Conservation (phyloP, 37 sponge, comb jelly and placozoan species). For the Tethya wilhelma region DNA sequence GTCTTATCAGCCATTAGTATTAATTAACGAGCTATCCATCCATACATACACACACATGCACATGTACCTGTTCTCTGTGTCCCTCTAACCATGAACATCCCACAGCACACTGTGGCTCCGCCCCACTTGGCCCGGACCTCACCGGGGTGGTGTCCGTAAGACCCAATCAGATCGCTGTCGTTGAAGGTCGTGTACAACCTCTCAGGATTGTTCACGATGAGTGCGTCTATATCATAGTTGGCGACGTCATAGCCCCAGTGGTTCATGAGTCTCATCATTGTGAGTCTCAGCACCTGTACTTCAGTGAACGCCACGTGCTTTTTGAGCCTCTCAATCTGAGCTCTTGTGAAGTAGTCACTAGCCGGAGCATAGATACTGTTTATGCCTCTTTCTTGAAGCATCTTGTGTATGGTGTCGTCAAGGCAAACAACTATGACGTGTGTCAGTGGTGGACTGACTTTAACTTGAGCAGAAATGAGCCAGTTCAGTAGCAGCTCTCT, state of each 20-base stretch:
- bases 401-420: not conserved
- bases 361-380: not conserved
- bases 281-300: conserved; percentile 20
- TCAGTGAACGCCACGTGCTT: conserved; percentile 13
- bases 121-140: not conserved
- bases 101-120: conserved; percentile 14
- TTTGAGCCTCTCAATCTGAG: too few species aligned
- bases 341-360: too few species aligned
- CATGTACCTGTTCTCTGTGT: conserved; percentile 14
- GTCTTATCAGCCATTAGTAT: not conserved
- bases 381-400: not conserved
- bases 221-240: conserved; percentile 26
- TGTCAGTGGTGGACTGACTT: conserved; percentile 1
- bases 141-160: conserved; percentile 1
- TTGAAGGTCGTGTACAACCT: not conserved
- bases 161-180: conserved; percentile 19
- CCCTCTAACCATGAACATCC: conserved; percentile 15
- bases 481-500: conserved; percentile 32
- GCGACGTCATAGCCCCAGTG: conserved; percentile 46
- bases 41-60: too few species aligned
- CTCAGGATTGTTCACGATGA: conserved; percentile 28
- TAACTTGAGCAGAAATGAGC: not conserved
- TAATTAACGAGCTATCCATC: not conserved
- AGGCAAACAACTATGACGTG: conserved; percentile 20
- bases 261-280: conserved; percentile 34